A percentile compares a stretch with the other conserved stretches of the same genome.
These are phyloP conservation scores for Saturnia pavonia DNA, from an alignment of 2,888 invertebrate genomes.

Conservation along the genomic window DNA sequence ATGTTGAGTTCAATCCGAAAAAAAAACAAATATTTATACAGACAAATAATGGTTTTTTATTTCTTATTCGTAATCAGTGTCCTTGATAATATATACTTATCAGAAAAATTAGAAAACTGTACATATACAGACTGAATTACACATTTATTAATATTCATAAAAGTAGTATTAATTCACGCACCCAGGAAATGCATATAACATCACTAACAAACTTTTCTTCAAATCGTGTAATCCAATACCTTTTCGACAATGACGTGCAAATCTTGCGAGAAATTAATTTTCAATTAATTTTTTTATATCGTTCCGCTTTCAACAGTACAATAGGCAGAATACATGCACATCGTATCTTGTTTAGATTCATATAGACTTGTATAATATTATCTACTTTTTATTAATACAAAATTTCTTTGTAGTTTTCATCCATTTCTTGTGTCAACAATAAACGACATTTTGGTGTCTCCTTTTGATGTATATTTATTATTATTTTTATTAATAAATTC, in stretches of 20 bases:
- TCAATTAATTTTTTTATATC: not conserved
- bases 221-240: not conserved
- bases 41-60: no score
- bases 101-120: no score
- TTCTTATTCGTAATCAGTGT: no score
- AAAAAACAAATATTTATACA: no score
- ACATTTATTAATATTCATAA: no score
- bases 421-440: not conserved
- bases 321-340: not conserved
- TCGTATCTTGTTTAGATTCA: not conserved
- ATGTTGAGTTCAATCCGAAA: no score
- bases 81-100: no score
- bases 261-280: not conserved
- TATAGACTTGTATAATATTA: not conserved
- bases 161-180: no score
- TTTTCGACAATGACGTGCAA: not conserved
- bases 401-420: not conserved
- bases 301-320: not conserved
- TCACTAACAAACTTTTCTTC: not conserved
- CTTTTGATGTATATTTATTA: not conserved
- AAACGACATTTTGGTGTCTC: not conserved
- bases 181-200: no score
- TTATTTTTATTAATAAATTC: no score
- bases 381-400: not conserved
- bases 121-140: no score